phyloP scores from a whole-genome alignment of 2,888 invertebrate genomes.

The Zonitis immaculata region DNA sequence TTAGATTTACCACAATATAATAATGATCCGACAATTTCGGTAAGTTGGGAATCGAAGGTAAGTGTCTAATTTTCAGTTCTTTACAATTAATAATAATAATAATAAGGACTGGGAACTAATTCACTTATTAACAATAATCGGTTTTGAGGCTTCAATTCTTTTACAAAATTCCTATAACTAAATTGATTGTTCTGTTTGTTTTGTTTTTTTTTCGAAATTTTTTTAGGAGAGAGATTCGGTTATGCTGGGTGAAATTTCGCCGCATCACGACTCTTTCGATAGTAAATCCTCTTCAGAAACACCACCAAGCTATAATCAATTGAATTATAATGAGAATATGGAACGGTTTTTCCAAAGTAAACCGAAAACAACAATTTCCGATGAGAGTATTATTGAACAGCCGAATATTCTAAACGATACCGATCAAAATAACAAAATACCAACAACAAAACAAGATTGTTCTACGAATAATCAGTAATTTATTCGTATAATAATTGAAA shows the following conservation, averaged over 20 bases:
- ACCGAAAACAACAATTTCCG: conserved; percentile 57
- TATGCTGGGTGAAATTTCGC: conserved; percentile 80
- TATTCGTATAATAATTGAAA: neutral
- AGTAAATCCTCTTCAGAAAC: conserved; percentile 77
- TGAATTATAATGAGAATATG: conserved; percentile 78
- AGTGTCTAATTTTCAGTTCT: conserved; percentile 20
- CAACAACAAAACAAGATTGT: conserved; percentile 32
- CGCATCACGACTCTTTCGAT: conserved; percentile 74
- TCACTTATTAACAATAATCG: neutral
- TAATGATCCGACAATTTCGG: conserved; percentile 58
- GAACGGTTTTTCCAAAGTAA: conserved; percentile 62
- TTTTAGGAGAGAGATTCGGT: conserved; percentile 72
- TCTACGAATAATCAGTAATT: conserved; percentile 41
- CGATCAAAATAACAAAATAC: conserved; percentile 44
- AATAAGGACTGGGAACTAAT: conserved; percentile 12
- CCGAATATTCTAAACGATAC: conserved; percentile 45
- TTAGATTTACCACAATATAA: conserved; percentile 57
- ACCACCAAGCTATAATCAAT: conserved; percentile 76
- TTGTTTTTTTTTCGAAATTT: neutral
- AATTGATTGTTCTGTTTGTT: neutral
- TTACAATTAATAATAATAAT: conserved; percentile 4
- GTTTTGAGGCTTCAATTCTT: neutral
- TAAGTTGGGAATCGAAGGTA: conserved; percentile 49
- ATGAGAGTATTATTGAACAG: conserved; percentile 49
- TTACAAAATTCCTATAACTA: neutral